Conservation (phyloP, 1,140 invertebrate species). For the Magallana gigas region DNA sequence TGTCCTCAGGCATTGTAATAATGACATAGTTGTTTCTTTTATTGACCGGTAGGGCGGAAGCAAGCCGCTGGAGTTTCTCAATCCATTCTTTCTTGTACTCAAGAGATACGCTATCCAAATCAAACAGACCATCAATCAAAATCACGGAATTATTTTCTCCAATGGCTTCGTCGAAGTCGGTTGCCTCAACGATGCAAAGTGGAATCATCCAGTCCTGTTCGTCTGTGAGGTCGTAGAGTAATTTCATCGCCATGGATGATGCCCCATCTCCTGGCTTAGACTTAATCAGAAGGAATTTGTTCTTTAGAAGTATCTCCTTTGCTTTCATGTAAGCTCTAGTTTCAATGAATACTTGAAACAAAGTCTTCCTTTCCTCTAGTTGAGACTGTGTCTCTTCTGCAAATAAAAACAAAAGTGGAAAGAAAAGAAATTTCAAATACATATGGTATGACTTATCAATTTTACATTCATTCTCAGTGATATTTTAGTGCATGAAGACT, state of each 20-base stretch:
- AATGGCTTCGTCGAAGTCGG: constrained; percentile 5
- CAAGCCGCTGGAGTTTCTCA: not conserved
- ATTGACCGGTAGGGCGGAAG: not conserved
- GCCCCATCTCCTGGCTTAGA: not conserved
- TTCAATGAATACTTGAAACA: not conserved
- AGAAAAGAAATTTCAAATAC: too few relatives aligned
- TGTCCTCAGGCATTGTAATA: not conserved
- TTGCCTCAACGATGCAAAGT: not conserved
- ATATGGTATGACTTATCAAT: too few relatives aligned
- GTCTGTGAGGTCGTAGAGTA: not conserved
- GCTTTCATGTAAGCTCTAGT: constrained; percentile 6
- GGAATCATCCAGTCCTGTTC: not conserved
- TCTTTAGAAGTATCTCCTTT: not conserved
- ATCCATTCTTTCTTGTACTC: constrained; percentile 21
- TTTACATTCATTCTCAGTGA: too few relatives aligned
- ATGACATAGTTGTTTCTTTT: not conserved
- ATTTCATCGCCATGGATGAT: not conserved
- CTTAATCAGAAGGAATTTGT: not conserved
- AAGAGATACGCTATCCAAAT: not conserved
- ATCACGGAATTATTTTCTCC: not conserved
- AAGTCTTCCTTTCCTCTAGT: not conserved
- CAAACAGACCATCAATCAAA: not conserved
- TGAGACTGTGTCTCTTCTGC: not conserved
- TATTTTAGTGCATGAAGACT: too few relatives aligned
- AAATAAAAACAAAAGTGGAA: not conserved